Percentiles rank a stretch among this genome's conserved stretches.
phyloP scores from a whole-genome alignment of 1,140 invertebrate genomes.

The Pseudomyrmex concolor region DNA sequence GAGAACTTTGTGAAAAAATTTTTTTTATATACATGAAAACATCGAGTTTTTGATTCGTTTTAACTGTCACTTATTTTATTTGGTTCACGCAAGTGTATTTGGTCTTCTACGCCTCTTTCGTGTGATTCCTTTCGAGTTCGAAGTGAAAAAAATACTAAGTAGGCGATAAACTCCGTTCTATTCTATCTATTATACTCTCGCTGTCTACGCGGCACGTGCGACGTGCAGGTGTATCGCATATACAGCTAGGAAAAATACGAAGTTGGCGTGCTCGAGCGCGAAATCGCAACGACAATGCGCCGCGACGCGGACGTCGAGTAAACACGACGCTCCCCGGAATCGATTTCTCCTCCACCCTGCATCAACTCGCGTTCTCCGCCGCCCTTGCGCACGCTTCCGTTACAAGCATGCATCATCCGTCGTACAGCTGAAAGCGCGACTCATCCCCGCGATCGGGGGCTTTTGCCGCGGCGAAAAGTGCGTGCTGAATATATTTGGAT shows the following conservation, averaged over 20 bases:
- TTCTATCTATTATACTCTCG: conserved; percentile 3
- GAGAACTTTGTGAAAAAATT: too few species aligned
- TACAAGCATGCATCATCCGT: conserved; percentile 51
- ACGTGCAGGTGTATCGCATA: neutral
- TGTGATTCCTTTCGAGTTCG: neutral
- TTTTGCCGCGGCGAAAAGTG: conserved; percentile 41
- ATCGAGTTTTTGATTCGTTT: too few species aligned
- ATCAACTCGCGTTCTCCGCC: conserved; percentile 35
- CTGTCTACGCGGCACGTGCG: conserved; percentile 28
- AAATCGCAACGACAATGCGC: conserved; percentile 70
- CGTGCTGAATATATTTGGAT: conserved; percentile 37
- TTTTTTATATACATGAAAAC: too few species aligned
- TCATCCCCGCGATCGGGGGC: neutral
- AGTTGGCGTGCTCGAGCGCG: conserved; percentile 72
- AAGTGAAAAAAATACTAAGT: neutral
- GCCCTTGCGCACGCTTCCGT: conserved; percentile 42
- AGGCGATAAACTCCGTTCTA: conserved; percentile 28
- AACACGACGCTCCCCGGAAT: conserved; percentile 69
- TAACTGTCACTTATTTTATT: too few species aligned
- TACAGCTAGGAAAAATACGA: conserved; percentile 57
- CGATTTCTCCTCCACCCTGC: conserved; percentile 66
- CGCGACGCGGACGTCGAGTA: conserved; percentile 70
- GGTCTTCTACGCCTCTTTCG: neutral
- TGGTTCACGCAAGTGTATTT: neutral
- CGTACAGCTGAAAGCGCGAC: conserved; percentile 49